phyloP scores from a whole-genome alignment of 2,797 vertebrate genomes.

The Trachops cirrhosus region DNA sequence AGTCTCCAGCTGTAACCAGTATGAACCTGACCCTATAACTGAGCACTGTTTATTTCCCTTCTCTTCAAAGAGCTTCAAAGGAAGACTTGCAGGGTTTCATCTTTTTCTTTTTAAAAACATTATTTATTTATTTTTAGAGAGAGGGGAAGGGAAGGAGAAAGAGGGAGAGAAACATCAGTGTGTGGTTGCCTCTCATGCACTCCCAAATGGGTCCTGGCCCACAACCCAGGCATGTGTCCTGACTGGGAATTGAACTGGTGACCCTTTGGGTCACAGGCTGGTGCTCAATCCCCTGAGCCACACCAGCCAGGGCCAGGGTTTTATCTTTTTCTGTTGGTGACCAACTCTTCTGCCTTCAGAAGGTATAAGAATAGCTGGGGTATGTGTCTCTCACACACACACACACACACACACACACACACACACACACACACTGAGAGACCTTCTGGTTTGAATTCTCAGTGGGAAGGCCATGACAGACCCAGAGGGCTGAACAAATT shows the following conservation, averaged over 20 bases:
- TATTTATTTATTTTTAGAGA: too few species aligned
- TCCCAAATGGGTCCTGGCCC: too few species aligned
- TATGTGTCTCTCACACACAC: neutral
- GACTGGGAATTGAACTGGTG: too few species aligned
- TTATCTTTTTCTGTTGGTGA: neutral
- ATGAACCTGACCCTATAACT: neutral
- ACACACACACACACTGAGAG: neutral
- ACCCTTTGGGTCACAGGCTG: too few species aligned
- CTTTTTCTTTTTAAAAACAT: neutral
- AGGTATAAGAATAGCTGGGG: neutral
- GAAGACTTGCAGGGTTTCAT: neutral
- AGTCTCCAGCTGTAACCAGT: neutral
- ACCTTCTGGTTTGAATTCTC: constrained; percentile 34
- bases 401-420: too few species aligned
- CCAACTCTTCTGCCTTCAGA: neutral
- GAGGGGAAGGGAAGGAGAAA: too few species aligned
- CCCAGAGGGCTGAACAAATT: neutral
- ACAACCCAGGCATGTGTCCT: too few species aligned
- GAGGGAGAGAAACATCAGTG: too few species aligned
- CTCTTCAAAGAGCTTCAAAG: neutral
- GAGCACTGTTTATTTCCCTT: neutral
- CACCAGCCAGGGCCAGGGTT: too few species aligned
- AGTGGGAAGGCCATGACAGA: neutral
- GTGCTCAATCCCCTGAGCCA: too few species aligned
- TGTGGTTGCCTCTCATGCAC: too few species aligned